A percentile compares a stretch with the other conserved stretches of the same genome.
These are phyloP conservation scores for Rhinolophus sinicus DNA, from an alignment of 2,113 vertebrate genomes.

Conservation along the genomic window DNA sequence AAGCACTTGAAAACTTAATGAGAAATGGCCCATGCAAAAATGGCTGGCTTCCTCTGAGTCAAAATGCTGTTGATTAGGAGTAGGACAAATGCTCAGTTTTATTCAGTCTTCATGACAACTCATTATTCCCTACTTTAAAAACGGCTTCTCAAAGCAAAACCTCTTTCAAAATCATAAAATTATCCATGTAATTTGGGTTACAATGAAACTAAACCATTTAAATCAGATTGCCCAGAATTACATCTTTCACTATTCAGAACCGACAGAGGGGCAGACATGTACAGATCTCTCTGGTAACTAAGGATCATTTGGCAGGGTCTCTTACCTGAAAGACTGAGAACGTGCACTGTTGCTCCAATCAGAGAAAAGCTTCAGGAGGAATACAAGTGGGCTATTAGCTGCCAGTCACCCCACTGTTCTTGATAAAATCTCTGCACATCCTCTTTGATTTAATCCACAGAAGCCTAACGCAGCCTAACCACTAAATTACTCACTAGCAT, in stretches of 20 bases:
- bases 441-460: constrained; percentile 86
- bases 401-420: constrained; percentile 80
- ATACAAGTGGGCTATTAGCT: constrained; percentile 50
- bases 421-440: constrained; percentile 84
- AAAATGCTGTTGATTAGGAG: not conserved
- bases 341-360: constrained; percentile 3
- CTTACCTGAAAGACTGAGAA: constrained; percentile 81
- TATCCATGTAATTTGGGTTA: not conserved
- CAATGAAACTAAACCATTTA: not conserved
- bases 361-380: constrained; percentile 65
- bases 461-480: constrained; percentile 79
- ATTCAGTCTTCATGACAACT: not conserved
- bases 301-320: constrained; percentile 39
- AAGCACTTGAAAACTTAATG: not conserved
- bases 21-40: not conserved
- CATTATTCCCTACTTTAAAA: not conserved
- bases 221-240: not conserved
- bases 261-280: constrained; percentile 19
- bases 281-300: not conserved
- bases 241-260: not conserved
- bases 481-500: constrained; percentile 79
- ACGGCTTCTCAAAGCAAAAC: constrained; percentile 13
- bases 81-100: not conserved
- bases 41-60: not conserved
- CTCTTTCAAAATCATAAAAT: not conserved